Base-by-base conservation (phyloP, 2,113 vertebrate species). In the Grammomys surdaster region DNA sequence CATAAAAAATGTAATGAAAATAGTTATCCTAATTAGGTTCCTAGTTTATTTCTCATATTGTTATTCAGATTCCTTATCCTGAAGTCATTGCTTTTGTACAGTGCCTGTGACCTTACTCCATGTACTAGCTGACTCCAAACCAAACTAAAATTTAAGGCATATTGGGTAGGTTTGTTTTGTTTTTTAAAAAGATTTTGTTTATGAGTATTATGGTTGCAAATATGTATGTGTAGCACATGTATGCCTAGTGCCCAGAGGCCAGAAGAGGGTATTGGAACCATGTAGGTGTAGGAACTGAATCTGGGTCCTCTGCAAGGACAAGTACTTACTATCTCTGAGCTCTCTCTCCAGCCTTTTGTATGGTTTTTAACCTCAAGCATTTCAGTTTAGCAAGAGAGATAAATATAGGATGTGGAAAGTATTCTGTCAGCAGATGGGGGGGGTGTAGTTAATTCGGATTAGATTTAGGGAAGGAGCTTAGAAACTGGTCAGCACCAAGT, bases 361-460 rank as follows among this genome's bases (percentile, higher is more conserved):
- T 90, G 90, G 65, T 24, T 40, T 22, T 40, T 94, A 92, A 46
- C 46, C 22, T 95, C 40, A 73, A 89, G 58, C 58, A 48, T 36
- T 89, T 91, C 56, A 81, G 33, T 89, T 46, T 95, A 88, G 51
- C 24, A 90, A 80, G 86, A 80, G 67, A 95, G 87, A 91, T 87
- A 90, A 88, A 90, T 95, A 94, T 17, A 95, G 95, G 75, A 94
- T 78, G 11, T 93, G 48, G 88, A 76, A 94, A 51, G 54, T 95
- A 93, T 26, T 92, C 3, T 51, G 6, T 5, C 46, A 93, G 93
- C 91, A 97, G 91, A 96, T 91, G 93, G 89, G 46, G 46, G 46
- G 73, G 24, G 67, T 94, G 12, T 65, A 77, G 60, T 94, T 96
- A 95, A 98, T 95, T 96, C 4, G 3, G 67, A 88, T 96, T 94